Evolutionary conservation across 1,140 invertebrate genomes (phyloP), one percentile per base, ranked within the genome.

Genomic region (Lepidurus couesii): DNA sequence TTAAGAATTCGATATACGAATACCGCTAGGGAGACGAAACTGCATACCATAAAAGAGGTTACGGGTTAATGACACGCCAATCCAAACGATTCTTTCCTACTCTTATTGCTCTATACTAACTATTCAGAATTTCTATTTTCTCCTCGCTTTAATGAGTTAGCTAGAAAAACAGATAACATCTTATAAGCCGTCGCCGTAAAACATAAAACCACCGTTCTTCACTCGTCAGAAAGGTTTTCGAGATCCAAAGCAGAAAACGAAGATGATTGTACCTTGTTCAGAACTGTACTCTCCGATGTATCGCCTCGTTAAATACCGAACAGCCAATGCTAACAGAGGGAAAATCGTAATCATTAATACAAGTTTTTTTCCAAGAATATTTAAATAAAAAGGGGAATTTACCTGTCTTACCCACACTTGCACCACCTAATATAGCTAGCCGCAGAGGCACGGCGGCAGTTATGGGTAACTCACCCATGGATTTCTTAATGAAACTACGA

Each of bases 271-370:
- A 94, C 93, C 93, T 87, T 92, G 90, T 86, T 95, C 92, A 85
- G 96, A 94, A 85, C 96, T 94, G 85, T 97, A 97, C 86, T 97
- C 95, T 74, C 95, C 94, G 79, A 97, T 96, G 85, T 95, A 97
- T 80, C 94, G 86, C 82, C 91, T 92, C 0, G 95, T 96, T 73
- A 96, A 86, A 84, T 95, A 96, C 81, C 95, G 89, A 74, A 97
- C 95, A 44, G 93, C 93, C 82, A 97, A 82, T 47, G 94, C 94
- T 95, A 90, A 34, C 34, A 34, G 78, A 83, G 80, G 79, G 75
- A 81, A 78, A 77, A 80, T 77, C 43, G 11, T 42, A 75, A 78
- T 42, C 73, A 11, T 43, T 77, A 79, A 44, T 81, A 24, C 77
- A 44, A 75, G 75, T 42, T 78, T n/a, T 34, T 47, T n/a, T 34